A percentile compares a stretch with the other conserved stretches of the same genome.
Evolutionary conservation across 2,113 vertebrate genomes (phyloP).

Genomic region (Alectura lathami): DNA sequence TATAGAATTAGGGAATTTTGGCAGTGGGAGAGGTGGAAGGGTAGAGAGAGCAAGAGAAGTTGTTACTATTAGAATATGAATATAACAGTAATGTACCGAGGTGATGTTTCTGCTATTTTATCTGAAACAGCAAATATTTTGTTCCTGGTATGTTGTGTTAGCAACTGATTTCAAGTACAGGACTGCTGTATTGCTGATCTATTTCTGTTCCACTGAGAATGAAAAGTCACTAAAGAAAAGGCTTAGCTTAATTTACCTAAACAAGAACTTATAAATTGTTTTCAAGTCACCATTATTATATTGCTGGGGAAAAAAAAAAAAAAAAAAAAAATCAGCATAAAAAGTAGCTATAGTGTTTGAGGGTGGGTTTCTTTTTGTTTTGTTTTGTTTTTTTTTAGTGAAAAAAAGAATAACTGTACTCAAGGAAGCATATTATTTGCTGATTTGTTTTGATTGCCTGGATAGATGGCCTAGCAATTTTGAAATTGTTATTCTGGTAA

Average conservation of each 20-base stretch:
- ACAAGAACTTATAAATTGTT: neutral
- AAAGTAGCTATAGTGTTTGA: neutral
- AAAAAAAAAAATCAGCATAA: neutral
- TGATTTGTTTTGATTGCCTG: neutral
- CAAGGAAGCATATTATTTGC: neutral
- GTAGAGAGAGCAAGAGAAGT: neutral
- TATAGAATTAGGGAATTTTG: neutral
- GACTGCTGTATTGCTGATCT: neutral
- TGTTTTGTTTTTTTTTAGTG: neutral
- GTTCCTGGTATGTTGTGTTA: neutral
- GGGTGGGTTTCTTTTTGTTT: neutral
- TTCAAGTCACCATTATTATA: neutral
- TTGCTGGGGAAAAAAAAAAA: neutral
- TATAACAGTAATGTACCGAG: neutral
- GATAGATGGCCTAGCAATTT: neutral
- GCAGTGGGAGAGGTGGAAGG: neutral
- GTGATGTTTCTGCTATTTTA: neutral
- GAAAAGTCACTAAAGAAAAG: neutral
- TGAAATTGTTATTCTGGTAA: neutral
- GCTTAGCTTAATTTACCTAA: neutral
- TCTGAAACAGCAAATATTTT: neutral
- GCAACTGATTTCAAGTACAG: neutral
- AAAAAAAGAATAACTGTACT: neutral
- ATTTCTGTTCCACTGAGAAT: neutral
- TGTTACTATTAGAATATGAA: neutral